Conservation (phyloP, 2,113 vertebrate genomes). For the Pteropus alecto region DNA sequence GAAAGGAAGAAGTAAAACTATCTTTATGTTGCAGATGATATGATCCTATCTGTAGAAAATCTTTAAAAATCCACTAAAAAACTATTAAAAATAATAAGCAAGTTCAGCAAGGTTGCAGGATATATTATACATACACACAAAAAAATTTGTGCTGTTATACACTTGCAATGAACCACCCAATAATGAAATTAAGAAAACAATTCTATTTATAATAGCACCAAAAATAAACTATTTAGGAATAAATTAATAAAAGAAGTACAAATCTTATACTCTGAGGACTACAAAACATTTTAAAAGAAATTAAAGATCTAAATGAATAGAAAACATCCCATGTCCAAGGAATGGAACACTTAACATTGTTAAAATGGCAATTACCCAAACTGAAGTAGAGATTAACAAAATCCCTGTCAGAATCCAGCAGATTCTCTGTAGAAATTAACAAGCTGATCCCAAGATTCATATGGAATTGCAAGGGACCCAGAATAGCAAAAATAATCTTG, state of each 20-base stretch:
- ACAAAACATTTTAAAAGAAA: not conserved
- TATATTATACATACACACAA: not conserved
- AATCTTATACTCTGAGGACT: not conserved
- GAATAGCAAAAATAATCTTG: not conserved
- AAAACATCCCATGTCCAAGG: not conserved
- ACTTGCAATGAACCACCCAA: not conserved
- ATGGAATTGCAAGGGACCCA: not conserved
- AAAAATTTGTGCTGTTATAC: not conserved
- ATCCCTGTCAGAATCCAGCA: not conserved
- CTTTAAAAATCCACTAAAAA: not conserved
- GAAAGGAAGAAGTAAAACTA: not conserved
- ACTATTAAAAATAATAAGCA: not conserved
- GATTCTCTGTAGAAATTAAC: not conserved
- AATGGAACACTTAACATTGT: not conserved
- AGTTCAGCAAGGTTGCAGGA: not conserved
- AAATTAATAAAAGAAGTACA: not conserved
- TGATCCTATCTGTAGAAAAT: not conserved
- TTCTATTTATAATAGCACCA: not conserved
- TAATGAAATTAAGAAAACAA: not conserved
- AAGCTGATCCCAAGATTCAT: not conserved
- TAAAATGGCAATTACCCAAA: not conserved
- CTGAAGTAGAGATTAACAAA: not conserved
- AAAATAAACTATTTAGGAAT: constrained; percentile 24
- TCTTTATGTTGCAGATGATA: not conserved
- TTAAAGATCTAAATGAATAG: not conserved